Conservation (phyloP, 2,888 invertebrate genomes). For the Lepidochitona cinerea region DNA sequence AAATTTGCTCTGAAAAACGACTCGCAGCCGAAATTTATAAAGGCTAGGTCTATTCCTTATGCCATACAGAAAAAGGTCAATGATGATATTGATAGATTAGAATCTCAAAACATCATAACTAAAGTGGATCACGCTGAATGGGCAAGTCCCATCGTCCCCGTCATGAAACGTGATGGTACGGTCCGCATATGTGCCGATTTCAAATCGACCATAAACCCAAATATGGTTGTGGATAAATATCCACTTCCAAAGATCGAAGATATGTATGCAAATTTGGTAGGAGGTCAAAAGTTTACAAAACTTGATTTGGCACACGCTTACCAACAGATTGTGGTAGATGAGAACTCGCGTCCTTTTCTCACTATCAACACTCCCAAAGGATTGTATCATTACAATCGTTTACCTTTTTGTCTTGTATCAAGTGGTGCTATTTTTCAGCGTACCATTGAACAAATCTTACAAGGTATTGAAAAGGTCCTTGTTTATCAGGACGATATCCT, state of each 20-base stretch:
- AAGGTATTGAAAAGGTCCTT: background rate
- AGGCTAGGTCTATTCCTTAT: conserved; percentile 36
- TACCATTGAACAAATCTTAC: conserved; percentile 20
- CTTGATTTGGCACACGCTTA: conserved; percentile 38
- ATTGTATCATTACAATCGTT: conserved; percentile 18
- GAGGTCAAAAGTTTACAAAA: conserved; percentile 18
- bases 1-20: conserved; percentile 20
- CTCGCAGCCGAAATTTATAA: conserved; percentile 29
- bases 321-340: conserved; percentile 27
- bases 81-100: conserved; percentile 14
- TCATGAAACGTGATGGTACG: conserved; percentile 35
- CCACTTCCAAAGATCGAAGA: conserved; percentile 27
- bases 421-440: conserved; percentile 20
- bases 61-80: conserved; percentile 15
- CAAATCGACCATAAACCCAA: conserved; percentile 24
- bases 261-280: background rate
- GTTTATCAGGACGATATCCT: background rate
- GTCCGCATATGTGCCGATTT: conserved; percentile 31
- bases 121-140: conserved; percentile 34
- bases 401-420: conserved; percentile 1
- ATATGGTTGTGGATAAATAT: conserved; percentile 17
- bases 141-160: conserved; percentile 45
- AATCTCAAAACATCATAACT: conserved; percentile 21
- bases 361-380: conserved; percentile 21
- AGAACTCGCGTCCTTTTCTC: conserved; percentile 20